These are phyloP conservation scores for Melieria picta DNA, from an alignment of 2,888 invertebrate species.

Conservation along the genomic window DNA sequence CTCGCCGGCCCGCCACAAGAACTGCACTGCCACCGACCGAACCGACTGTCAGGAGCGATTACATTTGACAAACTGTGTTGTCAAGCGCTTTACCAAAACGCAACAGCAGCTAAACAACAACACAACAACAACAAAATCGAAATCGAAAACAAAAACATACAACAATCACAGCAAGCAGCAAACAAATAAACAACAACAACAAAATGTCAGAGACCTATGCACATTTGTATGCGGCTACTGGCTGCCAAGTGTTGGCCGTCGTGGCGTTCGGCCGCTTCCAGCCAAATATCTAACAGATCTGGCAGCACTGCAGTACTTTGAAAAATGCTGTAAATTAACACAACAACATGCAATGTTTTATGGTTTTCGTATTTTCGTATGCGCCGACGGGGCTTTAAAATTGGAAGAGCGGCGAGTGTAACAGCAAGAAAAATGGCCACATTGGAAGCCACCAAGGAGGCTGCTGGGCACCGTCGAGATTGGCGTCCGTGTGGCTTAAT, in stretches of 20 bases:
- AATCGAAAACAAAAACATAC: not conserved
- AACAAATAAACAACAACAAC: slow-evolving; percentile 14
- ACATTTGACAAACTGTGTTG: slow-evolving; percentile 36
- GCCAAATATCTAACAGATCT: not conserved
- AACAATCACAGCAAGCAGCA: slow-evolving; percentile 11
- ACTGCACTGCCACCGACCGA: slow-evolving; percentile 4
- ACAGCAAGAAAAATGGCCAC: too few species aligned
- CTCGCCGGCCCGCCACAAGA: not conserved
- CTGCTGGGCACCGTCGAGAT: too few species aligned
- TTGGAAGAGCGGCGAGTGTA: too few species aligned
- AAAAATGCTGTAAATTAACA: slow-evolving; percentile 26
- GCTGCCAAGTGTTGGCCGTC: slow-evolving; percentile 1
- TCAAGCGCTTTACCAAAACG: slow-evolving; percentile 20
- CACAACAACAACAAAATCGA: slow-evolving; percentile 15
- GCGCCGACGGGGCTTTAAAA: too few species aligned
- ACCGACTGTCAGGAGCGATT: slow-evolving; percentile 36
- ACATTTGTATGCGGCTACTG: slow-evolving; percentile 17
- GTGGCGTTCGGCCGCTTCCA: not conserved
- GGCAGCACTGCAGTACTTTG: slow-evolving; percentile 8
- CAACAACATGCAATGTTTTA: slow-evolving; percentile 27
- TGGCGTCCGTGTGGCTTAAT: too few species aligned
- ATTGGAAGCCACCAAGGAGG: too few species aligned
- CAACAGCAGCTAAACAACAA: slow-evolving; percentile 10
- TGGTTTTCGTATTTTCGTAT: not conserved
- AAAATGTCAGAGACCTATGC: not conserved